A percentile compares a stretch with the other conserved stretches of the same genome.
Conservation (phyloP, 2,113 vertebrate genomes). For the Eptatretus burgeri region DNA sequence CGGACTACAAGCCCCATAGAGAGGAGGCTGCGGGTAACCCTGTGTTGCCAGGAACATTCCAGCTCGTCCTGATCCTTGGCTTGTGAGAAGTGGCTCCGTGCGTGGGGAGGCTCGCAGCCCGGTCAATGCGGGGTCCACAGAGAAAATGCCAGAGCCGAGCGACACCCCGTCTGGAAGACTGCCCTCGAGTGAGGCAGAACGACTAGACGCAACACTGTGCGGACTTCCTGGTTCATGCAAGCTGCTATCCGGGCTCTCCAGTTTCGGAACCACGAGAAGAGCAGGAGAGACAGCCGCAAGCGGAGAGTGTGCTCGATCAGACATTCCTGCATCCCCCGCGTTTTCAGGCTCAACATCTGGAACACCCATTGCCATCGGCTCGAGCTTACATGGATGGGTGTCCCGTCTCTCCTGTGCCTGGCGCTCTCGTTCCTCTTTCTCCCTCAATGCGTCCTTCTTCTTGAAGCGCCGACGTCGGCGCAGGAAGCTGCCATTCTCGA, state of each 20-base stretch:
- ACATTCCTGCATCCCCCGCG: slow-evolving; percentile 15
- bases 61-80: slow-evolving; percentile 10
- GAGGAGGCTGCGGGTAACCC: too few species aligned
- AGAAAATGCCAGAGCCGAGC: too few species aligned
- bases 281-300: neutral
- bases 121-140: neutral
- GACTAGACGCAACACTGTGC: neutral
- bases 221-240: neutral
- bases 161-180: neutral
- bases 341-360: slow-evolving; percentile 13
- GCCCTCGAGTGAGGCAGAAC: neutral
- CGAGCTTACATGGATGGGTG: slow-evolving; percentile 10
- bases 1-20: neutral
- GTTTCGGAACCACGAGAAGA: neutral
- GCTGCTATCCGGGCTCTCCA: slow-evolving; percentile 5
- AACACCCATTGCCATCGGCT: slow-evolving; percentile 14
- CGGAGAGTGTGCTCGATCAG: slow-evolving; percentile 14
- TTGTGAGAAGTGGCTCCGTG: neutral
- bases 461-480: slow-evolving; percentile 27
- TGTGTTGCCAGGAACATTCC: slow-evolving; percentile 31
- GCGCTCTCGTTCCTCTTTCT: slow-evolving; percentile 24
- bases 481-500: slow-evolving; percentile 27
- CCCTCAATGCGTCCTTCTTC: slow-evolving; percentile 51
- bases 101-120: neutral
- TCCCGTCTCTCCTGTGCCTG: neutral